Base-by-base conservation (phyloP, 2,797 vertebrate genomes). In the Toxotes lorentzi region DNA sequence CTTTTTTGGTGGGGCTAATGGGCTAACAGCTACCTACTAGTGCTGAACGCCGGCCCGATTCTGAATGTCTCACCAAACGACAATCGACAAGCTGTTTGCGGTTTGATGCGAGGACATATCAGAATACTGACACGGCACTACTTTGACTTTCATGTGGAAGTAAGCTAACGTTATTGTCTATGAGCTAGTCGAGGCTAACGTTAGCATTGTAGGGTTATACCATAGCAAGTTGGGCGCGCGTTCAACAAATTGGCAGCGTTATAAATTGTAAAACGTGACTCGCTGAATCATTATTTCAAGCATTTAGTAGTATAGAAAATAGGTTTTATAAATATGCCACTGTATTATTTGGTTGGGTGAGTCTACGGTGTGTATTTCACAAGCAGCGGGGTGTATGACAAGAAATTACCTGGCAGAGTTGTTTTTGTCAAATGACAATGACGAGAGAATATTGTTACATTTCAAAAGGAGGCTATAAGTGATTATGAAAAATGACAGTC, bases 201-300 rank as follows among this genome's bases (percentile, higher is more conserved):
- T 67, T 89, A 92, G 89, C 87, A 76, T 69, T 4, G 1, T 10
- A 9, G 50, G 47, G n/a, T 76, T 32, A 13, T 30, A 79, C 65
- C 70, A 19, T n/a, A 76, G 72, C 54, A n/a, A 69, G 10, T 2
- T 12, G 45, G 56, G 71, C 83, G 82, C 85, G 78, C 76, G 19
- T 70, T 69, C 19, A 66, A 32, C 5, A 75, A 13, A 73, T 61
- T 41, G 45, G 13, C 1, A 47, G 7, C 1, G 13, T 38, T 24
- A 24, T n/a, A 17, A n/a, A n/a, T 12, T 24, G 2, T 34, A 11
- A 59, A 56, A 38, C 40, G 0, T 8, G 12, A 27, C 3, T 11
- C 1, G 0, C 6, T 21, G 0, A 17, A 4, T 2, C 7, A 4
- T 27, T 69, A 34, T 1, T 2, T 0, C 7, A 23, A 17, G 5